Evolutionary conservation across 1,140 invertebrate genomes (phyloP), one percentile per base, ranked within the genome.

Genomic region (Rhyzopertha dominica): DNA sequence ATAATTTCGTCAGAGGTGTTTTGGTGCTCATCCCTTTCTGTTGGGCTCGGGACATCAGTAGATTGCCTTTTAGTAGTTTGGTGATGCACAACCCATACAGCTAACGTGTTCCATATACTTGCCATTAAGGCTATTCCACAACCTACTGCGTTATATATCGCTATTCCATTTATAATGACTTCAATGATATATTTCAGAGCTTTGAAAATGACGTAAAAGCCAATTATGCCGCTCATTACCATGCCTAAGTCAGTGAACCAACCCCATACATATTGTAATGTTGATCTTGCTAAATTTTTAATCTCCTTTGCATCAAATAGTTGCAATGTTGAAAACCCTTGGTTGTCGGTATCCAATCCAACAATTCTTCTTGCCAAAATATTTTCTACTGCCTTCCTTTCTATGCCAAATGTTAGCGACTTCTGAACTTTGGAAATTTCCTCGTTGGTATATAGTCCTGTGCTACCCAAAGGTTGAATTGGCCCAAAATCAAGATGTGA

Each of bases 391-490:
- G 32, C 32, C 14, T 29, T 8, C 14, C 46, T n/a, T 36, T 43
- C 13, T 5, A 22, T 34, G n/a, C 46, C 46, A 43, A 48, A 48
- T 12, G 39, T 43, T 34, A 43, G 18, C 14, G 13, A 3, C 16
- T 35, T 29, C 19, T 48, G 46, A 34, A 32, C 31, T 26, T 28
- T 43, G 2, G 13, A 4, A 18, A 48, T 22, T 43, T 43, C 32
- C 10, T 43, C 40, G 42, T 48, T 38, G 2, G 39, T 43, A 36
- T 48, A 48, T n/a, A 48, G 17, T 12, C 46, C 39, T 8, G 18
- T 18, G 12, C 9, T 8, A 1, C 46, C 46, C 18, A 48, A 35
- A n/a, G 29, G 23, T 28, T 43, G 22, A 26, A 43, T 48, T 5
- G 20, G 39, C 22, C 23, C 12, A 34, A 48, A 36, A 12, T 43